Evolutionary conservation across 2,113 vertebrate species (phyloP).

Genomic region (Leucopsar rothschildi): DNA sequence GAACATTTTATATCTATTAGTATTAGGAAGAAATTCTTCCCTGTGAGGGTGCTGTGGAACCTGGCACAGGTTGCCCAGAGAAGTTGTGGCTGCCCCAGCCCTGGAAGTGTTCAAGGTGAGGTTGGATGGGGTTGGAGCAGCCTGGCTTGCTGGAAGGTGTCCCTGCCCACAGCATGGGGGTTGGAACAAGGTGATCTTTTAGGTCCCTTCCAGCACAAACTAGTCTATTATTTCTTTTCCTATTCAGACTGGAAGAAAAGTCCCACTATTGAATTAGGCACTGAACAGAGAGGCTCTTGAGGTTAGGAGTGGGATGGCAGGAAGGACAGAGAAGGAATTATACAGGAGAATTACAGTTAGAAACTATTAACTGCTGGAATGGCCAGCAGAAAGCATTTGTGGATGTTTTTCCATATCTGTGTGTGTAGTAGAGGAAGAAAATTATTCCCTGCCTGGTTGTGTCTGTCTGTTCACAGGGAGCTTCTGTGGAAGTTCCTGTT

Average conservation of each 20-base stretch:
- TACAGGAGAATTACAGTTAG: background rate
- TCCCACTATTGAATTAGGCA: background rate
- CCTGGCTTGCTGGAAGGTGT: background rate
- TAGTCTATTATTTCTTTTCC: background rate
- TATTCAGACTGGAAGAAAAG: background rate
- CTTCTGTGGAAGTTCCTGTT: background rate
- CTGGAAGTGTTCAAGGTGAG: no score
- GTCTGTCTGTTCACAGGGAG: background rate
- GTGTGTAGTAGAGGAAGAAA: background rate
- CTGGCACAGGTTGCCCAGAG: background rate
- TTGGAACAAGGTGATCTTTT: background rate
- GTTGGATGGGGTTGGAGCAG: background rate
- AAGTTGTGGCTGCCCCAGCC: background rate
- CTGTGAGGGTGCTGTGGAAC: background rate
- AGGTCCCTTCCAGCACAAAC: background rate
- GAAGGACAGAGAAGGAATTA: background rate
- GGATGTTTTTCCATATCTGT: background rate
- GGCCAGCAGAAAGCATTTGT: background rate
- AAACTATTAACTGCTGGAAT: background rate
- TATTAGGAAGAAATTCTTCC: background rate
- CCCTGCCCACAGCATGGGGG: background rate
- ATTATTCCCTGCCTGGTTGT: background rate
- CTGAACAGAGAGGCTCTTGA: background rate
- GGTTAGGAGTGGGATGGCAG: background rate
- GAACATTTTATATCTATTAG: background rate